Conservation (phyloP, 2,888 invertebrate genomes). For the Eristalis pertinax region DNA sequence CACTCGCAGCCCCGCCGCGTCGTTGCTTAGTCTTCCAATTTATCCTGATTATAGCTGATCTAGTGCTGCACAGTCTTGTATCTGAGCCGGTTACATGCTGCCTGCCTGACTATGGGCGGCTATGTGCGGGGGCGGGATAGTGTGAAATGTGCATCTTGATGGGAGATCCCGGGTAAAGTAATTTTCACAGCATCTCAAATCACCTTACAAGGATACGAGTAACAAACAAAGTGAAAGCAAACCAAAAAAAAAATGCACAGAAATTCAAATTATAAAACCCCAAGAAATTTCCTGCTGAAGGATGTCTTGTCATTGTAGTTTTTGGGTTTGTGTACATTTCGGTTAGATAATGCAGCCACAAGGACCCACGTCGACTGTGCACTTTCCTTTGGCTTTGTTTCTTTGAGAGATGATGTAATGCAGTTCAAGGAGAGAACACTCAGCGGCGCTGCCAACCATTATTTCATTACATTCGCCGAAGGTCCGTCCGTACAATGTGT, state of each 20-base stretch:
- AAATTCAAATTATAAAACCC: constrained; percentile 63
- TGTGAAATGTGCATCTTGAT: constrained; percentile 55
- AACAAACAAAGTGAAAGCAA: background rate
- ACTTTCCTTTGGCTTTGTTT: background rate
- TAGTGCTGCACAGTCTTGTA: constrained; percentile 47
- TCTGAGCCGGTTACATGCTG: background rate
- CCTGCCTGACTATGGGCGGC: background rate
- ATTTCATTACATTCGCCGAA: background rate
- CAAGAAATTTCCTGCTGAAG: constrained; percentile 45
- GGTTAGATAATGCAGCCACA: constrained; percentile 44
- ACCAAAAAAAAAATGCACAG: background rate
- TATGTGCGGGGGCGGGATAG: constrained; percentile 20
- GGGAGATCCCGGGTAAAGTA: constrained; percentile 52
- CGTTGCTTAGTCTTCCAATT: constrained; percentile 35
- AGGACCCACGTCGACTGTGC: constrained; percentile 13
- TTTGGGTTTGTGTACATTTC: constrained; percentile 32
- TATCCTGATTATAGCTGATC: constrained; percentile 59
- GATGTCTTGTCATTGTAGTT: constrained; percentile 29
- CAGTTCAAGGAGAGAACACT: background rate
- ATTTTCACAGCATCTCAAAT: constrained; percentile 62
- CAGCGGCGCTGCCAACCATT: background rate
- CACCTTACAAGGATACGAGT: constrained; percentile 37
- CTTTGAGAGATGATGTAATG: constrained; percentile 6
- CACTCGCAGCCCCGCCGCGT: background rate
- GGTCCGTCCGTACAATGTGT: background rate